These are phyloP conservation scores for Spodoptera exigua DNA, from an alignment of 2,888 invertebrate species.

Conservation along the genomic window DNA sequence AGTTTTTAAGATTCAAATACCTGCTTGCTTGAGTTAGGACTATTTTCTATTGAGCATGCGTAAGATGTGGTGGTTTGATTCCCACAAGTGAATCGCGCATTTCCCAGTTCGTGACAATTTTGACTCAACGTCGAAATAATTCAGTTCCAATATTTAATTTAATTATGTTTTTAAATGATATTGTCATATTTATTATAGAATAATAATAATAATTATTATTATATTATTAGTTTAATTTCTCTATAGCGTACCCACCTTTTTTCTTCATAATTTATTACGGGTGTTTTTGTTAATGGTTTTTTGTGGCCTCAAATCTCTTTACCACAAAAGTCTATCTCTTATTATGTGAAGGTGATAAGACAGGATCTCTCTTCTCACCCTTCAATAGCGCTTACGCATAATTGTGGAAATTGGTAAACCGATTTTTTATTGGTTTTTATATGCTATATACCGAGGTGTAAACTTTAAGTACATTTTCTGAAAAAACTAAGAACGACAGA, in stretches of 20 bases:
- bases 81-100: constrained; percentile 10
- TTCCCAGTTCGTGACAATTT: constrained; percentile 42
- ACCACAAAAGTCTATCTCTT: no score
- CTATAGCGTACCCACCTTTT: constrained; percentile 54
- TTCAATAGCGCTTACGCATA: no score
- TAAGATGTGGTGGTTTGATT: constrained; percentile 52
- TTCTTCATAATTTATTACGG: constrained; percentile 57
- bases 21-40: no score
- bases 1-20: no score
- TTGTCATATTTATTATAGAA: constrained; percentile 57
- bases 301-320: constrained; percentile 36
- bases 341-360: no score
- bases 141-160: constrained; percentile 33
- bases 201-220: constrained; percentile 16
- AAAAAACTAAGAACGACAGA: no score
- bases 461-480: no score
- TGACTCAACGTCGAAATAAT: constrained; percentile 27
- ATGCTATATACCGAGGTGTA: no score
- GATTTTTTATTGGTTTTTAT: no score
- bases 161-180: constrained; percentile 37
- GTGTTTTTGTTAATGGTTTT: constrained; percentile 29
- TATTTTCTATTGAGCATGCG: no score
- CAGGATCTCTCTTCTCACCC: no score
- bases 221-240: constrained; percentile 51
- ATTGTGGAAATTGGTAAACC: no score